Conservation (phyloP, 2,113 vertebrate species). For the Rhinogobius similis region DNA sequence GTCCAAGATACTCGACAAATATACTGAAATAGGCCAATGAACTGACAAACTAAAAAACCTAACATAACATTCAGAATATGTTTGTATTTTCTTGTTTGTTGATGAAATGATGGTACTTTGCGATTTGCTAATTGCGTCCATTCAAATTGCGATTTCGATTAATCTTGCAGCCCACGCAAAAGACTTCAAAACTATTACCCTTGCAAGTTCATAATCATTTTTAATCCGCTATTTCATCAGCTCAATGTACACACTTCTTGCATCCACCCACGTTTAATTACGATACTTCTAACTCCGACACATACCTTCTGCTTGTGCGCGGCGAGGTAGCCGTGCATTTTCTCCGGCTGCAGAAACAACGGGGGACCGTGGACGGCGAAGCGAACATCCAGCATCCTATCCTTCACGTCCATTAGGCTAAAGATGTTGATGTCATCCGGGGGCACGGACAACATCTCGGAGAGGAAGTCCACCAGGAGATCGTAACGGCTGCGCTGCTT, state of each 20-base stretch:
- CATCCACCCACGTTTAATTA: background rate
- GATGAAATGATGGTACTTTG: too few species aligned
- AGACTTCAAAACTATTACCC: background rate
- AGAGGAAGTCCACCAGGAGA: conserved; percentile 79
- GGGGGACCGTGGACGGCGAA: conserved; percentile 70
- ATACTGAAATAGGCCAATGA: too few species aligned
- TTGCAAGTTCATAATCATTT: background rate
- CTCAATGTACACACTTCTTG: background rate
- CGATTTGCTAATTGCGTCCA: too few species aligned
- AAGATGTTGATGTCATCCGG: conserved; percentile 77
- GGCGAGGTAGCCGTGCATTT: conserved; percentile 80
- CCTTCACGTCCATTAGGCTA: conserved; percentile 74
- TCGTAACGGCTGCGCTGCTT: conserved; percentile 69
- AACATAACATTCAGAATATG: too few species aligned
- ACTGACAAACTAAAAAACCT: too few species aligned
- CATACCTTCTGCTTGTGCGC: conserved; percentile 81
- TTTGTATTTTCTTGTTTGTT: too few species aligned
- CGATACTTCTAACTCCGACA: background rate
- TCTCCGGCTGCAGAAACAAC: conserved; percentile 79
- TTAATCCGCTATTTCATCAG: too few species aligned
- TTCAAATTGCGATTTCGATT: too few species aligned
- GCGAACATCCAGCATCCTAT: conserved; percentile 77
- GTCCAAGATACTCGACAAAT: too few species aligned
- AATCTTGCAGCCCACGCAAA: too few species aligned
- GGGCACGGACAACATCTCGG: conserved; percentile 76